Base-by-base conservation (phyloP, 2,888 invertebrate genomes). In the Malthinus flaveolus region DNA sequence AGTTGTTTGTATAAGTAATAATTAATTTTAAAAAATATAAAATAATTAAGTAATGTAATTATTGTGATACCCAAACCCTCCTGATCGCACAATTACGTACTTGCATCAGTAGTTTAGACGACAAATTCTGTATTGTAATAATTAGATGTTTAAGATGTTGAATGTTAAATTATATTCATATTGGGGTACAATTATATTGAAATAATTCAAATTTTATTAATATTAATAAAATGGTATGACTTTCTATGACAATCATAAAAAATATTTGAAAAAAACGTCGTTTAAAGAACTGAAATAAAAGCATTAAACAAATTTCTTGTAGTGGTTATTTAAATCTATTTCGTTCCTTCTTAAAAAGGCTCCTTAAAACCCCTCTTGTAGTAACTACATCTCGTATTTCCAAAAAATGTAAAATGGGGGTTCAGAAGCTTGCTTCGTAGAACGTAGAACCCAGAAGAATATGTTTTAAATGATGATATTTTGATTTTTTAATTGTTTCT, bases 51-150 rank as follows among this genome's bases (percentile, higher is more conserved):
- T 44, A 45, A 44, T 55, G 15, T 34, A 34, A 49, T 65, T 49
- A 66, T 60, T 67, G 67, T 67, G 67, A 67, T 67, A 67, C 66
- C 66, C 64, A 51, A 66, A 67, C 67, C 67, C 62, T 66, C 67
- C 65, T 63, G 49, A 56, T 56, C 59, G 60, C 55, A 55, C 53
- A 45, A 49, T 35, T 37, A 56, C 45, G 36, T 49, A 59, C 45
- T 48, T 44, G 48, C 55, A 55, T 55, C 49, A 55, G 55, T 55
- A 55, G 45, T 12, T 6, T 52, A 52, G 49, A 44, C 10, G 12
- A 39, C 33, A 49, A 10, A 31, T 42, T 45, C 47, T 37, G 37
- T 55, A 55, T 48, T 55, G 55, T 49, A 54, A 31, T 6, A 52
- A 36, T 34, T 54, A 54, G 34, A 54, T 47, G 54, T 54, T 52